phyloP scores from a whole-genome alignment of 2,888 invertebrate species.

The Cybosia mesomella region DNA sequence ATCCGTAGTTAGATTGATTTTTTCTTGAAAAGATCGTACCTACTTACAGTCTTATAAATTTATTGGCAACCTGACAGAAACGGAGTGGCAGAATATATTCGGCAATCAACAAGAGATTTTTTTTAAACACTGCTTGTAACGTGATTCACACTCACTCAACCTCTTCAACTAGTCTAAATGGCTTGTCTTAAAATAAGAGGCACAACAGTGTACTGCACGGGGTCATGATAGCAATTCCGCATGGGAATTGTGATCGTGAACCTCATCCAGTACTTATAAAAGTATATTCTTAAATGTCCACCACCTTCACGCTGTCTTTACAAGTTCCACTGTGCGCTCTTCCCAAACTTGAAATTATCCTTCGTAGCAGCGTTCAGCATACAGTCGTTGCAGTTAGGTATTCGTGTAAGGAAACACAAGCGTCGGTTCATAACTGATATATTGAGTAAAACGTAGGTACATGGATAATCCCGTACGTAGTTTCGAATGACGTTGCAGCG shows the following conservation, averaged over 20 bases:
- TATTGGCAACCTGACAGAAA: no score
- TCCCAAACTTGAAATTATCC: not conserved
- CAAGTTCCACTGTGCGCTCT: not conserved
- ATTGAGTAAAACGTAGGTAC: no score
- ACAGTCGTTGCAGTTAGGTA: not conserved
- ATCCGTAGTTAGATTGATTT: not conserved
- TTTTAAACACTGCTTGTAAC: not conserved
- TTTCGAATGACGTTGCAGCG: no score
- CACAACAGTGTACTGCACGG: not conserved
- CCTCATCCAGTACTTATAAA: not conserved
- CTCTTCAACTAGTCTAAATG: no score
- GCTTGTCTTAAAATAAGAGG: not conserved
- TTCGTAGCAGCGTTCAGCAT: conserved; percentile 3
- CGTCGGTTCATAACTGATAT: no score
- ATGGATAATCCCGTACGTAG: no score
- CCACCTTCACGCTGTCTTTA: not conserved
- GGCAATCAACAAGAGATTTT: not conserved
- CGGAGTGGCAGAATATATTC: no score
- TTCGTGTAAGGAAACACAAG: no score
- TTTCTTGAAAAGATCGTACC: not conserved
- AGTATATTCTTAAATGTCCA: no score
- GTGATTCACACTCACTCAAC: no score
- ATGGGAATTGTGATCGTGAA: not conserved
- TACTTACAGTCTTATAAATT: not conserved
- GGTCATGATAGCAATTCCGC: not conserved